Conservation (phyloP, 2,113 vertebrate species). For the Sorex araneus region DNA sequence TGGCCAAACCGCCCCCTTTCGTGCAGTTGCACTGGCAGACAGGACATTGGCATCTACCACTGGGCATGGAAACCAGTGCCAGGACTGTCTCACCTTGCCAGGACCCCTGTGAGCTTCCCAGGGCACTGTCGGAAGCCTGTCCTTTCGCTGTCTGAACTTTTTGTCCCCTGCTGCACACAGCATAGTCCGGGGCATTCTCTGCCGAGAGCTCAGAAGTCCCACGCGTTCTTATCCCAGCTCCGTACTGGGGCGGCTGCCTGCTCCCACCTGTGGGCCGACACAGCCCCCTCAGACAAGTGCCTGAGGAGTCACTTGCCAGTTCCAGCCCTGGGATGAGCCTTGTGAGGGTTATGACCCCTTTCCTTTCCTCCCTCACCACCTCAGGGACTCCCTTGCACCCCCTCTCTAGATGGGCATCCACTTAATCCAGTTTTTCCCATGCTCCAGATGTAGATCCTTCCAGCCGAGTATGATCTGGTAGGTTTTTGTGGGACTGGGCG, state of each 20-base stretch:
- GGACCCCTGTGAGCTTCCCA: neutral
- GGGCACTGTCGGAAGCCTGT: too few relatives aligned
- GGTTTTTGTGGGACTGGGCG: neutral
- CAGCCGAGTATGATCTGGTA: neutral
- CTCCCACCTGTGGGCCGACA: neutral
- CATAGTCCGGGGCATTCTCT: neutral
- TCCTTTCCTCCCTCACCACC: neutral
- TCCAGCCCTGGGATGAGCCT: neutral
- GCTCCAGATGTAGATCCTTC: neutral
- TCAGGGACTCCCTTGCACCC: neutral
- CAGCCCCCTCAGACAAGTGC: neutral
- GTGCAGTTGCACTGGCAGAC: rapidly evolving
- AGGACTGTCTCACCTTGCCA: neutral
- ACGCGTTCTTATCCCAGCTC: too few relatives aligned
- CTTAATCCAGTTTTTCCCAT: neutral
- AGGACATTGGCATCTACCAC: neutral
- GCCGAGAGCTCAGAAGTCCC: neutral
- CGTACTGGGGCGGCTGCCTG: neutral
- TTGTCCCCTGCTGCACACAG: neutral
- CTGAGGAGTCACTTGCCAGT: too few relatives aligned
- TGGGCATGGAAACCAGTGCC: rapidly evolving
- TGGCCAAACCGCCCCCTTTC: neutral
- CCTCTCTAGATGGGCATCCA: neutral
- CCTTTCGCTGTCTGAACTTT: too few relatives aligned
- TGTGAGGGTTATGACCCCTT: too few relatives aligned